Percentiles rank a stretch among this genome's conserved stretches.
Conservation (phyloP, 2,888 invertebrate species). For the Therioaphis trifolii region DNA sequence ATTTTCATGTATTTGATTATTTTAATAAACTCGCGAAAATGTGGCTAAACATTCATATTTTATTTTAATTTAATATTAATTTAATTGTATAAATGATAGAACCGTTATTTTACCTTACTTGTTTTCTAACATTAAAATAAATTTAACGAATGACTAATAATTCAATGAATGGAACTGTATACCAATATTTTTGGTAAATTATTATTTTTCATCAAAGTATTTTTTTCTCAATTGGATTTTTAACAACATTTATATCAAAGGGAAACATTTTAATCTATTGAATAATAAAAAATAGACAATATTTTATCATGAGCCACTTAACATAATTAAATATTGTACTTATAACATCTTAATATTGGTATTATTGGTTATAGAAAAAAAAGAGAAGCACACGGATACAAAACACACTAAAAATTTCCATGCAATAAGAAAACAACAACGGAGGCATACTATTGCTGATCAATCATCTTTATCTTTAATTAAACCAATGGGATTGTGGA, state of each 20-base stretch:
- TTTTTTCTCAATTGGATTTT: not conserved
- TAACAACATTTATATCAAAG: not conserved
- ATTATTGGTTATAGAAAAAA: conserved; percentile 33
- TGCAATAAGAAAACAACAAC: conserved; percentile 46
- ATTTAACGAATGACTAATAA: too few species aligned
- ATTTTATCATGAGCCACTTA: not conserved
- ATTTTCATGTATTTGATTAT: not conserved
- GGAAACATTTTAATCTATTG: not conserved
- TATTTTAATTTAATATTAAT: too few species aligned
- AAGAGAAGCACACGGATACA: not conserved
- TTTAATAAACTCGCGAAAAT: not conserved
- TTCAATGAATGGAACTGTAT: too few species aligned
- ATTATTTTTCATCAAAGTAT: too few species aligned
- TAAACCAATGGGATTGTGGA: conserved; percentile 51
- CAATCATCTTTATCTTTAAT: conserved; percentile 50
- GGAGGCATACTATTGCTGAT: conserved; percentile 57
- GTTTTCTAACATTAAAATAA: too few species aligned
- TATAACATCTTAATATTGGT: not conserved
- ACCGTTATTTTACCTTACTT: too few species aligned
- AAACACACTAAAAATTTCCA: conserved; percentile 39
- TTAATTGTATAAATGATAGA: too few species aligned
- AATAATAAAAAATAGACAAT: not conserved
- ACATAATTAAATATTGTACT: not conserved
- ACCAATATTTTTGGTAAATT: too few species aligned
- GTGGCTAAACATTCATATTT: too few species aligned